Conservation (phyloP, 2,888 invertebrate genomes). For the Cantharis nigra region DNA sequence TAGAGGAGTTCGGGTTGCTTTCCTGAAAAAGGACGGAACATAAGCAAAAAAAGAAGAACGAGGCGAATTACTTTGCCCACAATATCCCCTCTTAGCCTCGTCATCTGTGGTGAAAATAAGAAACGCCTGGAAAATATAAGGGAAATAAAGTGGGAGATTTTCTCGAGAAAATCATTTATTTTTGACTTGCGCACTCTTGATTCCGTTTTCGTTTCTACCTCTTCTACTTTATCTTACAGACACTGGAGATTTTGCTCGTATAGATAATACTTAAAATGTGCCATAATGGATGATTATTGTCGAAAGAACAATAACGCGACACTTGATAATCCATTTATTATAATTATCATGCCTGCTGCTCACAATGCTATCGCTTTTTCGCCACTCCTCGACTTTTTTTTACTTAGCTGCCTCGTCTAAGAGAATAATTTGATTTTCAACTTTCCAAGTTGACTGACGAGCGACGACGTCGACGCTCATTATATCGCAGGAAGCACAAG, state of each 20-base stretch:
- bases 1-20: not conserved
- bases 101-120: conserved; percentile 37
- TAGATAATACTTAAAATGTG: conserved; percentile 19
- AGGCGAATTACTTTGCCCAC: conserved; percentile 30
- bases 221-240: conserved; percentile 29
- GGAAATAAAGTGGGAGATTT: conserved; percentile 53
- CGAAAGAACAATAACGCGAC: conserved; percentile 4
- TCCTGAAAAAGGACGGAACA: conserved; percentile 17
- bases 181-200: conserved; percentile 51
- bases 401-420: not conserved
- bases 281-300: conserved; percentile 12
- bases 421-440: not conserved
- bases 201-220: conserved; percentile 25
- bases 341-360: not conserved
- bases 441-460: not conserved
- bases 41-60: conserved; percentile 27
- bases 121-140: conserved; percentile 47
- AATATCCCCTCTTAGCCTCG: conserved; percentile 24
- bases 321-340: not conserved
- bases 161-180: conserved; percentile 54
- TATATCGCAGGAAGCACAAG: not conserved
- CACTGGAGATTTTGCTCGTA: conserved; percentile 19
- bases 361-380: not conserved
- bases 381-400: not conserved
- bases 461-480: not conserved